These are phyloP conservation scores for Oscheius sp. DNA, from an alignment of 2,888 invertebrate genomes.

Conservation along the genomic window DNA sequence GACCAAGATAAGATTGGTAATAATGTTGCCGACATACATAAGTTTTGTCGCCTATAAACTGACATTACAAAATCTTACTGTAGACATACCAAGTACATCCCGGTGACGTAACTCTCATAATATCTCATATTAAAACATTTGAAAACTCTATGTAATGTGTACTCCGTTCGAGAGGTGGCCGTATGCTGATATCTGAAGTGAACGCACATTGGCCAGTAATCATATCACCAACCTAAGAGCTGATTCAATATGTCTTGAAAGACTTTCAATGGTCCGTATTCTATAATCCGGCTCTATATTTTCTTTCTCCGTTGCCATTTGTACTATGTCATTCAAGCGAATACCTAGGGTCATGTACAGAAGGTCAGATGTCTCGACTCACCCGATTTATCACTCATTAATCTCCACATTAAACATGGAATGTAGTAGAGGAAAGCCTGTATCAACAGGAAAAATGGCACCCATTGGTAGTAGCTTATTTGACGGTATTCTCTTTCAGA, in stretches of 20 bases:
- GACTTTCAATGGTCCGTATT: constrained; percentile 71
- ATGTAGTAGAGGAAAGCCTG: constrained; percentile 75
- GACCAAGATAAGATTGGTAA: constrained; percentile 70
- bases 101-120: constrained; percentile 73
- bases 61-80: background rate
- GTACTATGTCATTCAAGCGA: constrained; percentile 72
- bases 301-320: constrained; percentile 73
- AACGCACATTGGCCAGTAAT: background rate
- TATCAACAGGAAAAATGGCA: constrained; percentile 59
- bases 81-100: constrained; percentile 69
- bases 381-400: constrained; percentile 76
- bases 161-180: constrained; percentile 71
- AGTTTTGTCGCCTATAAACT: constrained; percentile 71
- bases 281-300: constrained; percentile 73
- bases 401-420: constrained; percentile 76
- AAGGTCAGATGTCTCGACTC: constrained; percentile 12
- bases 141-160: constrained; percentile 72
- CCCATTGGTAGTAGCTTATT: constrained; percentile 73
- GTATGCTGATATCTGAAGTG: constrained; percentile 72
- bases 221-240: constrained; percentile 60
- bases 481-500: constrained; percentile 74
- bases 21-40: constrained; percentile 71
- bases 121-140: constrained; percentile 73
- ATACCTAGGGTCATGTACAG: constrained; percentile 58
- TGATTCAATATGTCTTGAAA: constrained; percentile 72